Evolutionary conservation across 2,888 invertebrate genomes (phyloP).

Genomic region (Aricia artaxerxes): DNA sequence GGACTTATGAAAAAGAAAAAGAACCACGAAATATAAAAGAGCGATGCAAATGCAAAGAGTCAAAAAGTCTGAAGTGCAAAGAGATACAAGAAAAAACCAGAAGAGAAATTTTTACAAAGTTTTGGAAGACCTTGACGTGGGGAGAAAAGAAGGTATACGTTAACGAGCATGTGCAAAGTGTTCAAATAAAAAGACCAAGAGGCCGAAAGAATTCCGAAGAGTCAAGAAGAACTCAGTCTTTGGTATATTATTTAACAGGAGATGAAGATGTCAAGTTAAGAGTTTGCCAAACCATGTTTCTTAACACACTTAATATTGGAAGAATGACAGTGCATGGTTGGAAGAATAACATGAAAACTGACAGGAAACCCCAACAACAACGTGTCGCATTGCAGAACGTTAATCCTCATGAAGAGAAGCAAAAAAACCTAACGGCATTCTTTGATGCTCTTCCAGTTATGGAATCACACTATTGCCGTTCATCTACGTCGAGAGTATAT

Average conservation of each 20-base stretch:
- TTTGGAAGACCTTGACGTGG: neutral
- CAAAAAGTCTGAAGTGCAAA: too few species aligned
- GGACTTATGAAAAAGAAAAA: too few species aligned
- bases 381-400: neutral
- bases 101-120: neutral
- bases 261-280: neutral
- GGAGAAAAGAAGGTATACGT: slow-evolving; percentile 5
- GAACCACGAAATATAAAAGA: too few species aligned
- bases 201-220: neutral
- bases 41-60: too few species aligned
- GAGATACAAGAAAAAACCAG: too few species aligned
- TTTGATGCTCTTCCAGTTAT: neutral
- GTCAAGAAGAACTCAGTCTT: too few species aligned
- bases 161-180: neutral
- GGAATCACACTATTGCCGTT: neutral
- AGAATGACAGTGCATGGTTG: slow-evolving; percentile 9
- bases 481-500: neutral
- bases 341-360: slow-evolving; percentile 4
- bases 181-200: neutral
- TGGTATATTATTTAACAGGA: slow-evolving; percentile 5
- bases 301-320: slow-evolving; percentile 16
- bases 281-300: neutral
- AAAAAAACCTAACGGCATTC: neutral
- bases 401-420: neutral
- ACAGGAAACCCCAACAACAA: neutral